phyloP scores from a whole-genome alignment of 2,888 invertebrate species.

The Acholoe squamosa region DNA sequence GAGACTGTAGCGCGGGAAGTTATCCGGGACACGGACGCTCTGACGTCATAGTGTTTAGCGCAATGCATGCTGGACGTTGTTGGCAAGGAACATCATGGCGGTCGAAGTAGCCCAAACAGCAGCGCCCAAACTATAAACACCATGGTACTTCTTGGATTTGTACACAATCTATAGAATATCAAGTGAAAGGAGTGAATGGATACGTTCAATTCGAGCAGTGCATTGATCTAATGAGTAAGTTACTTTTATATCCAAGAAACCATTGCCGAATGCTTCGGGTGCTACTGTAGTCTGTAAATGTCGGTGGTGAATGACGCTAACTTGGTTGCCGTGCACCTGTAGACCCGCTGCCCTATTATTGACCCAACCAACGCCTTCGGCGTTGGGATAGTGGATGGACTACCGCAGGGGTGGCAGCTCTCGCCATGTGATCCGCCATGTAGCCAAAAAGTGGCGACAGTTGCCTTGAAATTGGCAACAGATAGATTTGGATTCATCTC shows the following conservation, averaged over 20 bases:
- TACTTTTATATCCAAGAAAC: not conserved
- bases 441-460: too few species aligned
- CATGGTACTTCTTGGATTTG: conserved; percentile 9
- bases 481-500: too few species aligned
- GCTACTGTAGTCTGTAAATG: not conserved
- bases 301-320: conserved; percentile 43
- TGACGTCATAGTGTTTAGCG: conserved; percentile 61
- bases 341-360: conserved; percentile 22
- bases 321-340: conserved; percentile 59
- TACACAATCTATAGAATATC: not conserved
- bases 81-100: conserved; percentile 64
- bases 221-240: conserved; percentile 40
- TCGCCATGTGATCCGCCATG: too few species aligned
- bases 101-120: conserved; percentile 49
- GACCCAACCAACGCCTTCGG: too few species aligned
- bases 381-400: too few species aligned
- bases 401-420: too few species aligned
- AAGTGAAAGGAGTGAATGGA: conserved; percentile 2
- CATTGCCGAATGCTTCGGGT: not conserved
- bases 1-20: conserved; percentile 23
- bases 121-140: not conserved
- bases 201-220: not conserved
- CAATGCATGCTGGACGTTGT: conserved; percentile 62
- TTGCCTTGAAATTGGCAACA: too few species aligned
- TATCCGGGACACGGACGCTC: not conserved